These are phyloP conservation scores for Pantelozetes paolii DNA, from an alignment of 2,888 invertebrate genomes.

Conservation along the genomic window DNA sequence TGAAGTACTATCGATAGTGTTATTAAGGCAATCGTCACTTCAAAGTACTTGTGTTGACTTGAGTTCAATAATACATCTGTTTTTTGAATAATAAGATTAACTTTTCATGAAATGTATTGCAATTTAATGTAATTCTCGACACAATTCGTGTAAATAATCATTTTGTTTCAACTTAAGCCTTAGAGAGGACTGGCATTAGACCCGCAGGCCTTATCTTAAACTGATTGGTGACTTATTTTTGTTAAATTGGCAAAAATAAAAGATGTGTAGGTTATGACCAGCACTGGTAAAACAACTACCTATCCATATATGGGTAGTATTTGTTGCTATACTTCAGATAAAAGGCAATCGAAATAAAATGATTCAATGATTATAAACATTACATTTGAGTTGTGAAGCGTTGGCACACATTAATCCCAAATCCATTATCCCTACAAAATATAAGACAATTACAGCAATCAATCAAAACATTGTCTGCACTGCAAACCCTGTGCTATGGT, in stretches of 20 bases:
- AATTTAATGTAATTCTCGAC: too few species aligned
- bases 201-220: too few species aligned
- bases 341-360: neutral
- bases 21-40: constrained; percentile 41
- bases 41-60: constrained; percentile 39
- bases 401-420: constrained; percentile 48
- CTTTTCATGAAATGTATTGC: too few species aligned
- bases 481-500: constrained; percentile 48
- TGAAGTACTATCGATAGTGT: constrained; percentile 42
- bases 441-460: too few species aligned
- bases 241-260: too few species aligned
- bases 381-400: constrained; percentile 48
- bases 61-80: constrained; percentile 43
- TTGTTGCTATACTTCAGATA: neutral
- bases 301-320: too few species aligned
- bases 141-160: too few species aligned
- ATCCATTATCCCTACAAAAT: constrained; percentile 48
- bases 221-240: too few species aligned
- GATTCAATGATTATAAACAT: neutral
- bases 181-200: neutral
- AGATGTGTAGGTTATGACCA: too few species aligned
- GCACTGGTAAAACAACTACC: too few species aligned
- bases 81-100: constrained; percentile 3
- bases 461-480: neutral
- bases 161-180: too few species aligned